A percentile compares a stretch with the other conserved stretches of the same genome.
phyloP scores from a whole-genome alignment of 2,113 vertebrate species.

The Psilopogon haemacephalus region DNA sequence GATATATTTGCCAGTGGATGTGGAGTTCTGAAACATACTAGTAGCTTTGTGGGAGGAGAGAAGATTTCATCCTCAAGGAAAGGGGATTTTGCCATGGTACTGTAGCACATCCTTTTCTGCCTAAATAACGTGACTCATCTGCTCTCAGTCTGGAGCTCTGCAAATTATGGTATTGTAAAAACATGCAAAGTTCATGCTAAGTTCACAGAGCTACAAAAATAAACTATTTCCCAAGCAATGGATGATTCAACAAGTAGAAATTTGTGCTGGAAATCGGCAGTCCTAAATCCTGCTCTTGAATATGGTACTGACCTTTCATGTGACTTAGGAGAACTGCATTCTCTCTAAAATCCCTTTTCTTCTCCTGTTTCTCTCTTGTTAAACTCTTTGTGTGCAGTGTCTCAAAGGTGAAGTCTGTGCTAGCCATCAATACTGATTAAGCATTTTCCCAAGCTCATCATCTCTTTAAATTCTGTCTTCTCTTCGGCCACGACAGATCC shows the following conservation, averaged over 20 bases:
- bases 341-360: neutral
- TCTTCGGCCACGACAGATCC: neutral
- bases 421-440: neutral
- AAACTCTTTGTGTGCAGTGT: accelerated
- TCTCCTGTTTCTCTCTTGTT: neutral
- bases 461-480: neutral
- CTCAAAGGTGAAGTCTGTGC: neutral
- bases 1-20: constrained; percentile 29
- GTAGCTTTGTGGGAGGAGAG: constrained; percentile 49
- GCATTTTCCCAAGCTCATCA: neutral
- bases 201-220: constrained; percentile 65
- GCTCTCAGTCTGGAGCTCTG: constrained; percentile 58
- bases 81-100: constrained; percentile 44
- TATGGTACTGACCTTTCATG: neutral
- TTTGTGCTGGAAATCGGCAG: neutral
- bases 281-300: neutral
- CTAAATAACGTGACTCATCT: constrained; percentile 67
- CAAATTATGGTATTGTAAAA: constrained; percentile 64
- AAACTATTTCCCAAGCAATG: constrained; percentile 3
- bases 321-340: neutral
- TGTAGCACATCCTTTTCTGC: constrained; percentile 51
- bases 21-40: constrained; percentile 23
- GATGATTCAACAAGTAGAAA: neutral
- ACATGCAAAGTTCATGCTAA: constrained; percentile 59
- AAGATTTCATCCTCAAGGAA: constrained; percentile 45